Evolutionary conservation across 2,797 vertebrate species (phyloP), one percentile per base, ranked within the genome.

Genomic region (Vireo griseus): DNA sequence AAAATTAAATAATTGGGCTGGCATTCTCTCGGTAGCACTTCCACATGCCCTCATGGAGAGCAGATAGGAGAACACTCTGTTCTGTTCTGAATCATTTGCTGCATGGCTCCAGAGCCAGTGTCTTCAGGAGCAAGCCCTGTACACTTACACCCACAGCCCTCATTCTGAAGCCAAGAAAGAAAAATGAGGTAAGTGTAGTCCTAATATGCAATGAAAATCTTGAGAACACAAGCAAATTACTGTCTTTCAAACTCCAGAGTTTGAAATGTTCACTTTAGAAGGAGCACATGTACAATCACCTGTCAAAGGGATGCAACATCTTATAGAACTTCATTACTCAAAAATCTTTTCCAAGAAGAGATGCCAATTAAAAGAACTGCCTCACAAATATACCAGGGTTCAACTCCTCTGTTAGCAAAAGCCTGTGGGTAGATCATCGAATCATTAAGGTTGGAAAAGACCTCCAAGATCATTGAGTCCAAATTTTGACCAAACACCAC

Each of bases 231-330:
- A 73, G 59, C 17, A 94, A 93, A 91, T 91, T 83, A 77, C 68
- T 88, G 69, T 92, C 77, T 94, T 86, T 90, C 91, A 92, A 88
- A 88, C 54, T 86, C 52, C 39, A 44, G 47, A 90, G 89, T 51
- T 17, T 74, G 59, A 94, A 91, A 73, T 14, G 35, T 62, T 83
- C 57, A 5, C 54, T 86, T 86, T 5, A 92, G 55, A 39, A 71
- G 51, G 12, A 68, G 16, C 4, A 2, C 33, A 24, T 19, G 91
- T 61, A 82, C 52, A 90, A 57, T 79, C 40, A 44, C 37, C 77
- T 90, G 84, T 93, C 95, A 96, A 58, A 86, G 29, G 25, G 37
- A 75, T 73, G 26, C 57, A 69, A 69, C 47, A 45, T 57, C 51
- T 87, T 91, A 65, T 6, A 74, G 92, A 92, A 58, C 9, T 29